Percentiles rank a stretch among this genome's conserved stretches.
These are phyloP conservation scores for Cryptosula pallasiana DNA, from an alignment of 2,888 invertebrate species.

Conservation along the genomic window DNA sequence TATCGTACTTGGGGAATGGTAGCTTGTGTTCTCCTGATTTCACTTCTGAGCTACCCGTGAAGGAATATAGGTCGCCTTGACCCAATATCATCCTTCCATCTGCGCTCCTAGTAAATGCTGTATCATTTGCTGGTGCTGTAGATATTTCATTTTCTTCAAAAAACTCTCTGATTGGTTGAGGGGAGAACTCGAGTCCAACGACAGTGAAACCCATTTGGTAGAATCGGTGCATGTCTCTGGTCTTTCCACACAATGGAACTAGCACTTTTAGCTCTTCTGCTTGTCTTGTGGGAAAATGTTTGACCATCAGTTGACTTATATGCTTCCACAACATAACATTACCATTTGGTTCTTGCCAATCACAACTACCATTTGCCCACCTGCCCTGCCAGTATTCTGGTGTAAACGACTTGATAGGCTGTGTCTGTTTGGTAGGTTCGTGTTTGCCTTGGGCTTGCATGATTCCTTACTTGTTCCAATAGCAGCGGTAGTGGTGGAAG, in stretches of 20 bases:
- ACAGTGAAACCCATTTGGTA: neutral
- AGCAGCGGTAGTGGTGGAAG: too few relatives aligned
- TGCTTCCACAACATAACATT: neutral
- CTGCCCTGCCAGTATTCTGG: too few relatives aligned
- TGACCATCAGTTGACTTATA: neutral
- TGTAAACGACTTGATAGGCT: too few relatives aligned
- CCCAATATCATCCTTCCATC: neutral
- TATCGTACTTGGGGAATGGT: slow-evolving; percentile 12
- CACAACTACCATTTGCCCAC: too few relatives aligned
- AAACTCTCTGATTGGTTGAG: neutral
- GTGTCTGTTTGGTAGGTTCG: too few relatives aligned
- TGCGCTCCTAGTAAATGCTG: neutral
- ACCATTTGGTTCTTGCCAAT: neutral
- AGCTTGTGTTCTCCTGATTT: too few relatives aligned
- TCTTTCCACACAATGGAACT: slow-evolving; percentile 21
- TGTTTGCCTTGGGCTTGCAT: too few relatives aligned
- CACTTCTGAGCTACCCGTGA: too few relatives aligned
- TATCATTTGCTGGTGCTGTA: neutral
- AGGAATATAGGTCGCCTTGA: neutral
- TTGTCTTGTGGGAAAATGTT: neutral
- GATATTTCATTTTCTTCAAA: neutral
- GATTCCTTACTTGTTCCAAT: too few relatives aligned
- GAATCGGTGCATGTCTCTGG: slow-evolving; percentile 5
- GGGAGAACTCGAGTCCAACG: slow-evolving; percentile 6
- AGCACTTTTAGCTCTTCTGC: neutral